phyloP scores from a whole-genome alignment of 1,140 invertebrate species.

The Zaprionus gabonicus region DNA sequence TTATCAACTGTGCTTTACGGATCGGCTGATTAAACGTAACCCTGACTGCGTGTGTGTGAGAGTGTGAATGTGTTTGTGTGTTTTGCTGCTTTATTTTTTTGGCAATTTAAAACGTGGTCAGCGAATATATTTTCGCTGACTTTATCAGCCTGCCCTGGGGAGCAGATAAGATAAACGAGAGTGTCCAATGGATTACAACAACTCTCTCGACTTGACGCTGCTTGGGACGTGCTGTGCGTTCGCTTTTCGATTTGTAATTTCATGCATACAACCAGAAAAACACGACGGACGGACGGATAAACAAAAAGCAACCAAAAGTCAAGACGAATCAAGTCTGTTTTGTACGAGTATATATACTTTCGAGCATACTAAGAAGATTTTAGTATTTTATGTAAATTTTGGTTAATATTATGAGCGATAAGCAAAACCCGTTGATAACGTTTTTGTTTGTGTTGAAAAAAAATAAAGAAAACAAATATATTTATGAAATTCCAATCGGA shows the following conservation, averaged over 20 bases:
- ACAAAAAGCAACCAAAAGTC: conserved; percentile 26
- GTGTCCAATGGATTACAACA: conserved; percentile 43
- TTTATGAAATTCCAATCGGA: conserved; percentile 36
- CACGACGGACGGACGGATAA: conserved; percentile 46
- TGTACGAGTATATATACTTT: background rate
- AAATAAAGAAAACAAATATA: background rate
- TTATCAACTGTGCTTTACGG: conserved; percentile 33
- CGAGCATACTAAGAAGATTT: conserved; percentile 42
- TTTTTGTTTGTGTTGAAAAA: conserved; percentile 34
- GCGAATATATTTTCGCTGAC: conserved; percentile 40
- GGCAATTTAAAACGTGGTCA: conserved; percentile 48
- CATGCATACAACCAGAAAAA: conserved; percentile 69
- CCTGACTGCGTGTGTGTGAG: conserved; percentile 27
- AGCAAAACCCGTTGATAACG: conserved; percentile 65
- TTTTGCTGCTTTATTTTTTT: conserved; percentile 33
- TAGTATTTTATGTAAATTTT: conserved; percentile 51
- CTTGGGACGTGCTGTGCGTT: conserved; percentile 36
- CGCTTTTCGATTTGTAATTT: conserved; percentile 37
- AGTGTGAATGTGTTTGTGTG: conserved; percentile 1
- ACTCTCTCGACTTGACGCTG: conserved; percentile 8
- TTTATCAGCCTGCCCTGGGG: conserved; percentile 35
- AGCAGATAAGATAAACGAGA: conserved; percentile 39
- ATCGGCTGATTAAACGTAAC: conserved; percentile 23
- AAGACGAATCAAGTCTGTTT: conserved; percentile 29
- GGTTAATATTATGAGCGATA: conserved; percentile 63